These are phyloP conservation scores for Apodemus speciosus DNA, from an alignment of 2,113 vertebrate genomes.

Conservation along the genomic window DNA sequence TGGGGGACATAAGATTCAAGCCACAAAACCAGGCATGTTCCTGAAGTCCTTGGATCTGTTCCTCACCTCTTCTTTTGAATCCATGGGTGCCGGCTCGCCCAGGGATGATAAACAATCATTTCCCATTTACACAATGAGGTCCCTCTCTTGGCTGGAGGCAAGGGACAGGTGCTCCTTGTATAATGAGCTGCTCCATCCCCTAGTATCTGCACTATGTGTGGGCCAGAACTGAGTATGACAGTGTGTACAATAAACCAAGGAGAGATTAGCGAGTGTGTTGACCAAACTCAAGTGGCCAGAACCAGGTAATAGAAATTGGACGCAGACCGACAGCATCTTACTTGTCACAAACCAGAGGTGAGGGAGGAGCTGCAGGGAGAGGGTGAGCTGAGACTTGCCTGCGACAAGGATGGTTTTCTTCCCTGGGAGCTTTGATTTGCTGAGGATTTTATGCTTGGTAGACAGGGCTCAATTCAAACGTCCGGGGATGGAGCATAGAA, in stretches of 20 bases:
- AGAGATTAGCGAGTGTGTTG: neutral
- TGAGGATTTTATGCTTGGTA: neutral
- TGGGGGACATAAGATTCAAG: neutral
- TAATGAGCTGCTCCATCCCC: neutral
- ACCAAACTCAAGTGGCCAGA: neutral
- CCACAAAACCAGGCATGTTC: accelerated
- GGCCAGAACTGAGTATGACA: neutral
- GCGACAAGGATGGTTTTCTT: neutral
- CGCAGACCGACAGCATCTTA: neutral
- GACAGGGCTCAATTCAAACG: neutral
- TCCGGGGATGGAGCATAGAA: neutral
- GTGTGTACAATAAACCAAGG: neutral
- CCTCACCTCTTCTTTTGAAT: neutral
- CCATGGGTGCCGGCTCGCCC: neutral
- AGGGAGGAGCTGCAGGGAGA: accelerated
- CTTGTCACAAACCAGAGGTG: neutral
- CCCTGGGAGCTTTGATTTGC: neutral
- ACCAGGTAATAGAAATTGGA: no score
- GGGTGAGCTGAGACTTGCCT: neutral
- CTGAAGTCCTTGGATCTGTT: neutral
- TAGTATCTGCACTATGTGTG: neutral
- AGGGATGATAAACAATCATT: neutral
- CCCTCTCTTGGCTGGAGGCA: neutral
- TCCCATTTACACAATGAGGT: neutral
- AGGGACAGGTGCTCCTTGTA: no score